Evolutionary conservation across 1,140 invertebrate genomes (phyloP).

Genomic region (Euura lappo): DNA sequence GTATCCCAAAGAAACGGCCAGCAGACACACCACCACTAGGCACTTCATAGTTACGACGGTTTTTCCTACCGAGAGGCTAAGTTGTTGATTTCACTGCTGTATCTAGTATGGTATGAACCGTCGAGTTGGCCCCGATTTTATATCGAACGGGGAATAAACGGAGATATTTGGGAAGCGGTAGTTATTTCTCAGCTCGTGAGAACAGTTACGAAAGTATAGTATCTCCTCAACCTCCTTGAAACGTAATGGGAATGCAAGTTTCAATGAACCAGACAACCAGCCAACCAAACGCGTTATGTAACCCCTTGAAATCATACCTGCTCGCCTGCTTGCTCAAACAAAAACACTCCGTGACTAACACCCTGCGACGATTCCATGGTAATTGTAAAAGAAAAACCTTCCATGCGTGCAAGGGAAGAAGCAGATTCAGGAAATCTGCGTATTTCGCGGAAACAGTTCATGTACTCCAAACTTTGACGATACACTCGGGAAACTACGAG

Average conservation of each 20-base stretch:
- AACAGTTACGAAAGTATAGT: constrained; percentile 45
- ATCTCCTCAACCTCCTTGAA: constrained; percentile 56
- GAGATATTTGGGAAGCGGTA: constrained; percentile 47
- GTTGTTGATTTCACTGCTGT: constrained; percentile 27
- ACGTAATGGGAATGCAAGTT: constrained; percentile 16
- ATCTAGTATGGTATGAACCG: constrained; percentile 34
- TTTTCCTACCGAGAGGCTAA: constrained; percentile 11
- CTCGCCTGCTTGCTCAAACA: constrained; percentile 35
- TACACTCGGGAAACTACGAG: too few species aligned
- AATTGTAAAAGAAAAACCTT: not conserved
- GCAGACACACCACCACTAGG: constrained; percentile 21
- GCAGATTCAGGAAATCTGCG: not conserved
- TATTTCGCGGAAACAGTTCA: too few species aligned
- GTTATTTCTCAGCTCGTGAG: constrained; percentile 36
- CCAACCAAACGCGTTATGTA: constrained; percentile 41
- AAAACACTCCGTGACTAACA: constrained; percentile 10
- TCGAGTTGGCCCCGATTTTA: constrained; percentile 40
- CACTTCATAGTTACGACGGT: constrained; percentile 24
- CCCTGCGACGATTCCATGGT: not conserved
- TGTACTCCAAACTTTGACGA: too few species aligned
- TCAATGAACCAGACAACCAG: constrained; percentile 13
- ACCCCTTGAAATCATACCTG: constrained; percentile 38
- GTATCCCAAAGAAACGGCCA: constrained; percentile 20
- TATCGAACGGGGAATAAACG: constrained; percentile 40
- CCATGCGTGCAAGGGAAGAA: not conserved